Evolutionary conservation across 2,888 invertebrate species (phyloP), one percentile per base, ranked within the genome.

Genomic region (Aporophyla nigra): DNA sequence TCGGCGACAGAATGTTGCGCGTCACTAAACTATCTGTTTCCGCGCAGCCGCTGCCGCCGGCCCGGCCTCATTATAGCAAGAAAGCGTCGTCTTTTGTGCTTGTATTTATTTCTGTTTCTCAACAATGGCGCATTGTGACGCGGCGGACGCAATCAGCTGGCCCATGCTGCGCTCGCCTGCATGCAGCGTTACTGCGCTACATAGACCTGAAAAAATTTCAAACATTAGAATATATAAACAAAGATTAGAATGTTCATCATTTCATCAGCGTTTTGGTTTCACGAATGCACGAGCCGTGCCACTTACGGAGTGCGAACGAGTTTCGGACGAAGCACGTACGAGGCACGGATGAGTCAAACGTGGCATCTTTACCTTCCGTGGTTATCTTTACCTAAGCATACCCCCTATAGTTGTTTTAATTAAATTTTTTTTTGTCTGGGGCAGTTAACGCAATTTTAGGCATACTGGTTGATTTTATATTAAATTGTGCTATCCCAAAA

Each of bases 51-150:
- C 16, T n/a, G 40, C 71, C 49, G 67, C 74, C 69, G 80, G 74
- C 77, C 78, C 59, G 46, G 46, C 76, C 70, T 86, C 88, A 85
- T 88, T 88, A 87, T 74, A 82, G 68, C 75, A 74, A 83, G 84
- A 82, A 76, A 84, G 67, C 84, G 74, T 74, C 80, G 69, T 72
- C 88, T 88, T 88, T 88, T 88, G 80, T 88, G 71, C 68, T 82
- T 69, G 59, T 84, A 73, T 83, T 80, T 88, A 86, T 88, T 86
- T 87, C 74, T 86, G 85, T 82, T 74, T 73, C 70, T 33, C 71
- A 80, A 88, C 88, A 88, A 88, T 88, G 74, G 88, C 59, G 84
- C 84, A 88, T 88, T 88, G 89, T 88, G 89, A 87, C 82, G 82
- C 78, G 72, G 78, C 86, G 87, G 87, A 86, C 74, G 86, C 84